Evolutionary conservation across 2,113 vertebrate genomes (phyloP).

Genomic region (Laterallus jamaicensis): DNA sequence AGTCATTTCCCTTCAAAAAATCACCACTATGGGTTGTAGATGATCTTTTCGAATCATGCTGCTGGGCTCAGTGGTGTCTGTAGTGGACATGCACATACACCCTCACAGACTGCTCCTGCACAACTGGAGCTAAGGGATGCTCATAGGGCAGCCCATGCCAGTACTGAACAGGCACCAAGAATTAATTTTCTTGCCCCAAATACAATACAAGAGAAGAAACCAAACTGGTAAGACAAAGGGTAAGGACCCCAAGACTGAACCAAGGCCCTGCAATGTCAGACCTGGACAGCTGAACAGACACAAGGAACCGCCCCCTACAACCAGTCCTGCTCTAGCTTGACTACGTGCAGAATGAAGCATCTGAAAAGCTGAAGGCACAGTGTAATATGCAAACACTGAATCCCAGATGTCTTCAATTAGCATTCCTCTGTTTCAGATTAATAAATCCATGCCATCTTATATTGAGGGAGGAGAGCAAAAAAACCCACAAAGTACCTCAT

Average conservation of each 20-base stretch:
- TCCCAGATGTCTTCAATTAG: not conserved
- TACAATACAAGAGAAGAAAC: not conserved
- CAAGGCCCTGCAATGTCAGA: not conserved
- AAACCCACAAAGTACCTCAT: accelerated
- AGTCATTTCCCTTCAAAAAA: not conserved
- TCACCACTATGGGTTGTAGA: not conserved
- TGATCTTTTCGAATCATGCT: not conserved
- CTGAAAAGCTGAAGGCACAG: not conserved
- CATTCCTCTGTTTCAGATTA: not conserved
- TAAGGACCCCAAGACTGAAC: not conserved
- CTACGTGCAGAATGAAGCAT: not conserved
- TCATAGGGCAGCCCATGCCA: not conserved
- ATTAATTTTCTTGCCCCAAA: not conserved
- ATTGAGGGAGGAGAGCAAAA: not conserved
- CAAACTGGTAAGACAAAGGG: accelerated
- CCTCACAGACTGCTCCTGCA: not conserved
- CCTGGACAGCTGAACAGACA: not conserved
- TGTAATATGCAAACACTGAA: not conserved
- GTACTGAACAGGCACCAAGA: not conserved
- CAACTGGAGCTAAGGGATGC: not conserved
- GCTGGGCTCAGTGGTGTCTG: not conserved
- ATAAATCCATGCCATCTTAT: not conserved
- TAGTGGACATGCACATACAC: not conserved
- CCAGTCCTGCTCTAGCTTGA: not conserved
- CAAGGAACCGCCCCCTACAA: not conserved